Evolutionary conservation across 2,888 invertebrate genomes (phyloP).

Genomic region (Xylophagus ater): DNA sequence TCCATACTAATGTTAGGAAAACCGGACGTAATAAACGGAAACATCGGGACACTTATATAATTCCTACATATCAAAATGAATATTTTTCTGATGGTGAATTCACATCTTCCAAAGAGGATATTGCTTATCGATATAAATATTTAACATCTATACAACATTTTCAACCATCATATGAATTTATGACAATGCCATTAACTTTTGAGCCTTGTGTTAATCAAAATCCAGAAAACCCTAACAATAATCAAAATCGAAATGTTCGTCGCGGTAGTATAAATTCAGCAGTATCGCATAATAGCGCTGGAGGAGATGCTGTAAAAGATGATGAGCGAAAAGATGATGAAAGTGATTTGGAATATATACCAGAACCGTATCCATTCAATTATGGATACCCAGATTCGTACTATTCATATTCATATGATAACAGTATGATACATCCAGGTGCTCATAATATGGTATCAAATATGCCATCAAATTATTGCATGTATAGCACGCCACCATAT

Average conservation of each 20-base stretch:
- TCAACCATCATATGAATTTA: constrained; percentile 23
- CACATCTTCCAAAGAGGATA: constrained; percentile 17
- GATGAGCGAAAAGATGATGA: constrained; percentile 9
- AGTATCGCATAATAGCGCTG: constrained; percentile 5
- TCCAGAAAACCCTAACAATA: constrained; percentile 11
- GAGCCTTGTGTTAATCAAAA: constrained; percentile 20
- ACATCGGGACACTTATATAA: background rate
- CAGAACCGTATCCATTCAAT: background rate
- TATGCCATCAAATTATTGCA: constrained; percentile 12
- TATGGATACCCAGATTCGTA: constrained; percentile 11
- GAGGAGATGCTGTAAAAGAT: constrained; percentile 1
- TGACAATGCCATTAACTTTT: constrained; percentile 24
- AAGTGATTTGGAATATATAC: constrained; percentile 5
- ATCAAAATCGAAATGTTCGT: constrained; percentile 14
- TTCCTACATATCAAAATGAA: constrained; percentile 5
- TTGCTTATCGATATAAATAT: constrained; percentile 25
- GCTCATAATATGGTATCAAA: too few relatives aligned
- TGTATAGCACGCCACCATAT: constrained; percentile 11
- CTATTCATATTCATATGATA: constrained; percentile 10
- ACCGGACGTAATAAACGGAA: constrained; percentile 5
- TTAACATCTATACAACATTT: constrained; percentile 26
- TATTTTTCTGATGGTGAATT: constrained; percentile 10
- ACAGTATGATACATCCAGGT: constrained; percentile 9
- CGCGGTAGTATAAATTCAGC: constrained; percentile 13
- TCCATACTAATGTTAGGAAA: constrained; percentile 1